Evolutionary conservation across 2,888 invertebrate genomes (phyloP), one percentile per base, ranked within the genome.

Genomic region (Drosophila borborema): DNA sequence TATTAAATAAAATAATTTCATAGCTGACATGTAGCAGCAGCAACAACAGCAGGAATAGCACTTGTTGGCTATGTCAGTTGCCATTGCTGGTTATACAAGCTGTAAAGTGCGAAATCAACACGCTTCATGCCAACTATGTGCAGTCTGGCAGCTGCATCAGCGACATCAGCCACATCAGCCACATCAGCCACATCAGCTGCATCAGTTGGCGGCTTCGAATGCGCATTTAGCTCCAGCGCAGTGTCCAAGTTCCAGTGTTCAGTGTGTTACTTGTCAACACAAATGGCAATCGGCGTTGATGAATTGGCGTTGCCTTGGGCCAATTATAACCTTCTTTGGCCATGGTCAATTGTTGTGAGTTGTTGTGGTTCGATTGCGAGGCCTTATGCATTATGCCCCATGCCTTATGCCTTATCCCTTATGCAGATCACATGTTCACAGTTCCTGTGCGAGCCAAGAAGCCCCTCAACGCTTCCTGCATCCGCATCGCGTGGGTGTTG

Each of bases 71-170:
- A 49, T 55, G 62, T 69, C 76, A 65, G 74, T 77, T 82, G 77
- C 86, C 85, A 84, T 79, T 89, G 90, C 80, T 74, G 78, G 63
- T 76, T 73, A 77, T 80, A 90, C 86, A 86, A 88, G 86, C 76
- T 86, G 86, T 90, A 86, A 90, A 90, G 86, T 90, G 86, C 91
- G 86, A 86, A 90, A 90, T 88, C 80, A 90, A 90, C 86, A 86
- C 86, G 90, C 89, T 90, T 90, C 90, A 86, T 90, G 75, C 89
- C 90, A 90, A 90, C 77, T 88, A 75, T 62, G 66, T 72, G 59
- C 61, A 64, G 75, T 67, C 75, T 36, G 54, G 49, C 67, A 79
- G 71, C 79, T 61, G 59, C 72, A 61, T 36, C 53, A 38, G 3
- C 36, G 4, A 8, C 51, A 51, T 34, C 48, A 48, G 48, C 53